phyloP scores from a whole-genome alignment of 2,888 invertebrate genomes.

The Papilio gigon region DNA sequence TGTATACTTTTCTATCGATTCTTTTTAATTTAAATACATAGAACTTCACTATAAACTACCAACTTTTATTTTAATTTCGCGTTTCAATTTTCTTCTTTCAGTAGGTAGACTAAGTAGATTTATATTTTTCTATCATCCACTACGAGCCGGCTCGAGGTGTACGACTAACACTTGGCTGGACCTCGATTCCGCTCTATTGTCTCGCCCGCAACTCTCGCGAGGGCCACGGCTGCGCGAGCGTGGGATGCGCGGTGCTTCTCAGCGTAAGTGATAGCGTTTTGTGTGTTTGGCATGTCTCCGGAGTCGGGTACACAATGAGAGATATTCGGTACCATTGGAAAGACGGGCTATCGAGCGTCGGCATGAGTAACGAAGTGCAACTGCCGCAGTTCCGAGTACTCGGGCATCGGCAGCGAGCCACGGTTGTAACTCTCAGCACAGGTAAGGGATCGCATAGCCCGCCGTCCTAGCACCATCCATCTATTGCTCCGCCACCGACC shows the following conservation, averaged over 20 bases:
- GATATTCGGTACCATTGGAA: slow-evolving; percentile 99
- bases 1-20: slow-evolving; percentile 37
- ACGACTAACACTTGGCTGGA: slow-evolving; percentile 33
- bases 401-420: slow-evolving; percentile 97
- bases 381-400: slow-evolving; percentile 98
- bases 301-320: slow-evolving; percentile 99
- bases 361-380: slow-evolving; percentile 97
- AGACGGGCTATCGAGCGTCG: slow-evolving; percentile 95
- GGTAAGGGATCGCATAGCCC: slow-evolving; percentile 84
- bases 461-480: slow-evolving; percentile 71
- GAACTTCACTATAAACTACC: slow-evolving; percentile 26
- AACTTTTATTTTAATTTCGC: slow-evolving; percentile 43
- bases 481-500: slow-evolving; percentile 68
- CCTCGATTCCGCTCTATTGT: slow-evolving; percentile 58
- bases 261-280: slow-evolving; percentile 83
- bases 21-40: slow-evolving; percentile 23
- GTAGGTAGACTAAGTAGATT: slow-evolving; percentile 59
- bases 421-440: slow-evolving; percentile 97
- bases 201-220: slow-evolving; percentile 60
- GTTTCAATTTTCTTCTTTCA: slow-evolving; percentile 47
- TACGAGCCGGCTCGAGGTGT: slow-evolving; percentile 55
- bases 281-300: slow-evolving; percentile 83
- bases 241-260: slow-evolving; percentile 70
- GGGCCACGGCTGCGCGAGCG: slow-evolving; percentile 55
- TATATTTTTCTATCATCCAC: slow-evolving; percentile 75